Evolutionary conservation across 92 coral and sea anemone genomes (phyloP), one percentile per base, ranked within the genome.

Genomic region (Metridium senile): DNA sequence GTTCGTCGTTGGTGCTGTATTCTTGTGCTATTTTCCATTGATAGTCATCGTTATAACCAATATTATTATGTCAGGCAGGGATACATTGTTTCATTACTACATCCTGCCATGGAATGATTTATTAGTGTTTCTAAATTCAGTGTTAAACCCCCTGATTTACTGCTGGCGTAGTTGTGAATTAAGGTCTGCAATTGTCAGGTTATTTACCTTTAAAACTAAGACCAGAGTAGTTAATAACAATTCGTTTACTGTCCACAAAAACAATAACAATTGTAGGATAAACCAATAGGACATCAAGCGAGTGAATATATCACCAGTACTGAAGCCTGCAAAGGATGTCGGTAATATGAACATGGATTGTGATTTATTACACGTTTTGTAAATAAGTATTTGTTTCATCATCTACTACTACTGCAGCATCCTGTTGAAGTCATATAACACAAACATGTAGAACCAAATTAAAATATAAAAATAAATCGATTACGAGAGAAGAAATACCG

Each of bases 151-250:
- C 52, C 7, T 82, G 16, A 86, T 86, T 49, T 86, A 86, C 61
- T 81, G 90, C 58, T 86, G 86, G 80, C 86, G 90, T 2, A 86
- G 85, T 57, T 63, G 83, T 25, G 86, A 86, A 33, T 80, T 86
- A 13, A 68, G 86, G 33, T 53, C 76, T 16, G 80, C 90, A 26
- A 79, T 79, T 25, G 49, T 68, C 30, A 67, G 47, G 34, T 26
- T 74, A 59, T 59, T 29, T 59, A 10, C 9, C n/a, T 16, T 16
- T 16, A 59, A 59, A 26, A 7, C 21, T 17, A n/a, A 63, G 17
- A 31, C 43, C 1, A 63, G 43, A 31, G 45, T 63, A 31, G 8
- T 30, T 4, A 11, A 63, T 30, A n/a, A 28, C 17, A n/a, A 28
- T 17, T 29, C 69, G 20, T 28, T 28, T 11, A 61, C 66, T 6